These are phyloP conservation scores for Lycodopsis pacificus DNA, from an alignment of 2,797 vertebrate genomes.

Conservation along the genomic window DNA sequence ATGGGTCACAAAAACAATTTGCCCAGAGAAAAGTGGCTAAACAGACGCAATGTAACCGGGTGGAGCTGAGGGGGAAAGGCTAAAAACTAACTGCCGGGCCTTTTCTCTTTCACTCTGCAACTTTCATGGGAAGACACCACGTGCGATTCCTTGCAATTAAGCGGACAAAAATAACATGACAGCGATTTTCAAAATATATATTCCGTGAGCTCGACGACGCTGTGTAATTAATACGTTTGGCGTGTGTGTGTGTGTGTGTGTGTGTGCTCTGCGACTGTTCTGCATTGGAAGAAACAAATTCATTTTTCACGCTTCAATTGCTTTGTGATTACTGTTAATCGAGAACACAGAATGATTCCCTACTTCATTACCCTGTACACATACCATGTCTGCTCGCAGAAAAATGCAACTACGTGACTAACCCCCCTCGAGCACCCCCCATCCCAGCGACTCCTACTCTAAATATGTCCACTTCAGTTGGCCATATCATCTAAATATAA, in stretches of 20 bases:
- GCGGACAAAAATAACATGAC: constrained; percentile 40
- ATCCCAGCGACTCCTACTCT: constrained; percentile 34
- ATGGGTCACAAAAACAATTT: constrained; percentile 88
- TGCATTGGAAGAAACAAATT: constrained; percentile 82
- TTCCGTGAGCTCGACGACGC: constrained; percentile 33
- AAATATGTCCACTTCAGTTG: constrained; percentile 69
- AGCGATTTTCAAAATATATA: constrained; percentile 61
- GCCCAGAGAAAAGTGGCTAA: constrained; percentile 85
- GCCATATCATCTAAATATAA: constrained; percentile 66
- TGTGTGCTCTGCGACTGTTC: constrained; percentile 70
- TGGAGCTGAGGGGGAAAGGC: constrained; percentile 33
- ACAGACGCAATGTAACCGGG: constrained; percentile 73
- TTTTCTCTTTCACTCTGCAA: constrained; percentile 21
- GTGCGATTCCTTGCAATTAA: constrained; percentile 53
- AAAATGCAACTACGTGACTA: constrained; percentile 62
- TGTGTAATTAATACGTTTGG: constrained; percentile 79
- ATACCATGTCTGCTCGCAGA: constrained; percentile 66
- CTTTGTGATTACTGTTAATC: constrained; percentile 84
- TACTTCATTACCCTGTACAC: constrained; percentile 80
- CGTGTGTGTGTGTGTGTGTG: background rate
- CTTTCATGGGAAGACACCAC: constrained; percentile 48
- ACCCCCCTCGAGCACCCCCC: constrained; percentile 50
- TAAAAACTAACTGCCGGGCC: constrained; percentile 41
- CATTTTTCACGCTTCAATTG: constrained; percentile 78
- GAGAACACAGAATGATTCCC: constrained; percentile 80